Conservation (phyloP, 2,797 vertebrate genomes). For the Sandelia bainsii region DNA sequence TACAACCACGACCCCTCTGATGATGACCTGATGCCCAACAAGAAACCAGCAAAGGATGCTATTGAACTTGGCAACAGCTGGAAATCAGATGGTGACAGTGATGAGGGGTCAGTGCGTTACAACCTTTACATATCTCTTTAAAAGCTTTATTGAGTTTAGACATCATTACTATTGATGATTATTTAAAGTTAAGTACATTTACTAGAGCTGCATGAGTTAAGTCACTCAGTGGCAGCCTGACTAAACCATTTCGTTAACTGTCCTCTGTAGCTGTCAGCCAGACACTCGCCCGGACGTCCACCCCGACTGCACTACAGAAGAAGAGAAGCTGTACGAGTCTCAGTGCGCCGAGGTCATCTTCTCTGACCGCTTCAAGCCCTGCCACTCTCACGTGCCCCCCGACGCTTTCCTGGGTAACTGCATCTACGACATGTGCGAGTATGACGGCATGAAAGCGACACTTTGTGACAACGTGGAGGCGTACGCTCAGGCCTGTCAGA, state of each 20-base stretch:
- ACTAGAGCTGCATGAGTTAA: no score
- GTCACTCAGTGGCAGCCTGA: neutral
- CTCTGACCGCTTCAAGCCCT: conserved; percentile 79
- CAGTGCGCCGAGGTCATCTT: conserved; percentile 75
- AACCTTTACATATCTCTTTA: neutral
- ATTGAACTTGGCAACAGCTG: conserved; percentile 89
- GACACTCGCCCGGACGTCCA: conserved; percentile 77
- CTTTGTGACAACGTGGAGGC: conserved; percentile 86
- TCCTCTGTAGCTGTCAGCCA: conserved; percentile 70
- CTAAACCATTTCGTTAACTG: neutral
- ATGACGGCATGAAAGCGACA: conserved; percentile 83
- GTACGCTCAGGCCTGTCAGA: conserved; percentile 86
- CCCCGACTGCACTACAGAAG: conserved; percentile 71
- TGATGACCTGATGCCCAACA: conserved; percentile 86
- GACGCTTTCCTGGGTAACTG: conserved; percentile 77
- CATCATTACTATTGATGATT: no score
- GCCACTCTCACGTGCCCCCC: conserved; percentile 74
- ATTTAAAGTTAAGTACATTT: no score
- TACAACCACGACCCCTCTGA: conserved; percentile 85
- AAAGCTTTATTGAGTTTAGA: neutral
- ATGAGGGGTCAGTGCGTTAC: conserved; percentile 78
- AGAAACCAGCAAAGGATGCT: conserved; percentile 79
- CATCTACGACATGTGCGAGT: conserved; percentile 88
- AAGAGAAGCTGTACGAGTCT: conserved; percentile 59
- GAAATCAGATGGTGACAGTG: conserved; percentile 85